Evolutionary conservation across 2,113 vertebrate species (phyloP).

Genomic region (Protobothrops mucrosquamatus): DNA sequence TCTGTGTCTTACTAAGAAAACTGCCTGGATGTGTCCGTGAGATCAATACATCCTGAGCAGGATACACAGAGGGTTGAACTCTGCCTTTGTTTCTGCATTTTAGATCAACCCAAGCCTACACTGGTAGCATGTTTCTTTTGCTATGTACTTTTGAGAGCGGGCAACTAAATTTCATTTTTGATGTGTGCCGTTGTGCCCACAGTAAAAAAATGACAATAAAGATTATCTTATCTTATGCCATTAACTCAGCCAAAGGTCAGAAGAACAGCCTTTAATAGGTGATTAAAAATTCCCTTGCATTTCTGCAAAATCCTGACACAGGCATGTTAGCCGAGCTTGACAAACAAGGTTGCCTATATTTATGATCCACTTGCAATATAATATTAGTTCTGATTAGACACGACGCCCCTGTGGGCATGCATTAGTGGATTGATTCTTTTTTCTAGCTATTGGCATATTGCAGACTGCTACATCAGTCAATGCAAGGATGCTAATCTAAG

Average conservation of each 20-base stretch:
- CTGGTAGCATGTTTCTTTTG: background rate
- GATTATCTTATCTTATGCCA: background rate
- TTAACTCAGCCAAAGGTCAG: background rate
- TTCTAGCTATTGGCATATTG: background rate
- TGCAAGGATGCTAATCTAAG: background rate
- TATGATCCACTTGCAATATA: background rate
- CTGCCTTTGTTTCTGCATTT: background rate
- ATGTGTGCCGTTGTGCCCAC: no score
- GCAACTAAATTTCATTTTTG: no score
- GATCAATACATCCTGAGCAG: background rate
- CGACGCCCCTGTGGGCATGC: background rate
- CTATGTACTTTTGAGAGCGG: background rate
- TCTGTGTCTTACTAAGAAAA: background rate
- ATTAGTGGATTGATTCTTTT: background rate
- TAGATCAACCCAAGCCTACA: background rate
- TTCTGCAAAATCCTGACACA: background rate
- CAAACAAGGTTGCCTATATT: background rate
- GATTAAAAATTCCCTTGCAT: background rate
- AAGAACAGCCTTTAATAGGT: background rate
- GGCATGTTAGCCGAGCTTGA: background rate
- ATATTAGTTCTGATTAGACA: background rate
- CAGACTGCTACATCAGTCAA: background rate
- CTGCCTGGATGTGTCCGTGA: background rate
- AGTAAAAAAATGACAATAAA: no score
- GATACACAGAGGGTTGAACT: background rate